These are phyloP conservation scores for Athene noctua DNA, from an alignment of 2,113 vertebrate species.

Conservation along the genomic window DNA sequence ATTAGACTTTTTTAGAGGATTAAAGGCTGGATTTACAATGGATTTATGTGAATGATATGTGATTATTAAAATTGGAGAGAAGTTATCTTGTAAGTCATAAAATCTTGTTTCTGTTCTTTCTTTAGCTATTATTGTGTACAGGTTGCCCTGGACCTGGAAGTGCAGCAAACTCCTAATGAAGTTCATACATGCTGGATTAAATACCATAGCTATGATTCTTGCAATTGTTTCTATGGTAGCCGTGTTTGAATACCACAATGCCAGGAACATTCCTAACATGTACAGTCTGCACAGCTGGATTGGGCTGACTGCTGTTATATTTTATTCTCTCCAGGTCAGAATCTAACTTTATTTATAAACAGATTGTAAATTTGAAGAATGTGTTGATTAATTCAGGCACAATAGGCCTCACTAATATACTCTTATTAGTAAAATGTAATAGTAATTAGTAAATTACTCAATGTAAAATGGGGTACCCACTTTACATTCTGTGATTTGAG, in stretches of 20 bases:
- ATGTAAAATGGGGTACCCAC: background rate
- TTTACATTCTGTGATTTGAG: background rate
- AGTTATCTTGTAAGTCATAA: background rate
- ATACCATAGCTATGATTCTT: slow-evolving; percentile 81
- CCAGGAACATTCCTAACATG: slow-evolving; percentile 86
- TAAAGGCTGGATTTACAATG: background rate
- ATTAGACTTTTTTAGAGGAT: background rate
- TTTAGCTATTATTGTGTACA: slow-evolving; percentile 84
- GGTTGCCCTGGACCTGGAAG: slow-evolving; percentile 95
- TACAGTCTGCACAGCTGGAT: slow-evolving; percentile 99
- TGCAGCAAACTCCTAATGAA: slow-evolving; percentile 94
- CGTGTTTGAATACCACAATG: slow-evolving; percentile 90
- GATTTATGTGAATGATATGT: background rate
- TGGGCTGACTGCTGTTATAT: slow-evolving; percentile 81
- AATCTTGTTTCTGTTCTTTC: slow-evolving; percentile 26
- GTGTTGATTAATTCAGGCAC: background rate
- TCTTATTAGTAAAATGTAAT: background rate
- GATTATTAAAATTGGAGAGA: background rate
- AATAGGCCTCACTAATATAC: background rate
- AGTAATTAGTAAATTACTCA: too few species aligned
- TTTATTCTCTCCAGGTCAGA: slow-evolving; percentile 87
- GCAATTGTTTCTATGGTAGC: slow-evolving; percentile 84
- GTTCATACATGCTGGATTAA: slow-evolving; percentile 89
- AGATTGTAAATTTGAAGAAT: background rate
- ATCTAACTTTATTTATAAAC: slow-evolving; percentile 22